Evolutionary conservation across 1,140 invertebrate genomes (phyloP).

Genomic region (Drosophila sulfurigaster): DNA sequence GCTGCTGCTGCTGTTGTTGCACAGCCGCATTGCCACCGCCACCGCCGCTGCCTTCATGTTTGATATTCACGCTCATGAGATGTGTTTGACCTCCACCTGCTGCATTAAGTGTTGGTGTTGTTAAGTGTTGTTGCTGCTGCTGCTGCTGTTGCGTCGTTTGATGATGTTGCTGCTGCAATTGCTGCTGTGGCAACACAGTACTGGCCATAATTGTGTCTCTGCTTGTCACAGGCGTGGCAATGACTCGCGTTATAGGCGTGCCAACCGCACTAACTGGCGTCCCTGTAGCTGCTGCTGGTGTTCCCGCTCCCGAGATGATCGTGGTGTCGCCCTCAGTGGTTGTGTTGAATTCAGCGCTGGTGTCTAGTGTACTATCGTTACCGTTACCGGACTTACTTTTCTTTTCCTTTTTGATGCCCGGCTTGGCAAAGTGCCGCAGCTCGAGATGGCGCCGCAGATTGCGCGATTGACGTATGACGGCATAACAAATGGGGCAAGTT

Average conservation of each 20-base stretch:
- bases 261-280: constrained; percentile 45
- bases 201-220: constrained; percentile 64
- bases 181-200: constrained; percentile 67
- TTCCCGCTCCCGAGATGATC: constrained; percentile 25
- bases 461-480: constrained; percentile 87
- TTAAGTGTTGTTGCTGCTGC: constrained; percentile 60
- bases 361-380: constrained; percentile 68
- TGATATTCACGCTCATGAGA: constrained; percentile 60
- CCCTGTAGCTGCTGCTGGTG: constrained; percentile 23
- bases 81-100: constrained; percentile 69
- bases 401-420: constrained; percentile 84
- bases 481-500: constrained; percentile 87
- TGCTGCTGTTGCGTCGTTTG: constrained; percentile 43
- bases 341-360: constrained; percentile 65
- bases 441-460: constrained; percentile 87
- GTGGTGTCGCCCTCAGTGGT: constrained; percentile 67
- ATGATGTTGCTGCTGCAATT: constrained; percentile 56
- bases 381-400: constrained; percentile 84
- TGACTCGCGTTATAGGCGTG: constrained; percentile 54
- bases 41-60: constrained; percentile 58
- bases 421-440: constrained; percentile 84
- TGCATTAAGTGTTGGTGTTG: constrained; percentile 51
- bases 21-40: constrained; percentile 32
- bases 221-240: constrained; percentile 50
- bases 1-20: constrained; percentile 53